Conservation (phyloP, 2,888 invertebrate genomes). For the Metopia argyrocephala region DNA sequence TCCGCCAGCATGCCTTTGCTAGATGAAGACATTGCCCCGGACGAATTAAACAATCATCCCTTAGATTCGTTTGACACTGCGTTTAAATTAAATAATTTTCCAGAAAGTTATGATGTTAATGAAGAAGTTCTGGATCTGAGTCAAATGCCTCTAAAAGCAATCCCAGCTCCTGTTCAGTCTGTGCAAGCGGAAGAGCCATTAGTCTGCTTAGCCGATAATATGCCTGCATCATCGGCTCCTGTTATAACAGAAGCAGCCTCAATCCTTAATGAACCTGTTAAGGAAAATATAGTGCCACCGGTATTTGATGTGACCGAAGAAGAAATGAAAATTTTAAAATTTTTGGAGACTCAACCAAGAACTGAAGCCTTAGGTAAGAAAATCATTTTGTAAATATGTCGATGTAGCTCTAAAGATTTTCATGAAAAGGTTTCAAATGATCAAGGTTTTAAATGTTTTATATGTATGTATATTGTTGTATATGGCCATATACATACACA, state of each 20-base stretch:
- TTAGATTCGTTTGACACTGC: constrained; percentile 58
- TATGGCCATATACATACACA: too few relatives aligned
- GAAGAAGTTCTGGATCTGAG: constrained; percentile 67
- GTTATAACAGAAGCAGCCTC: constrained; percentile 45
- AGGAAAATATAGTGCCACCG: not conserved
- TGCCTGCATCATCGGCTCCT: not conserved
- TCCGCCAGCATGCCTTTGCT: constrained; percentile 29
- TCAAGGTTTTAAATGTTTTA: too few relatives aligned
- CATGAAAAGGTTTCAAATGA: too few relatives aligned
- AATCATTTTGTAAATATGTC: too few relatives aligned
- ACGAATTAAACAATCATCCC: constrained; percentile 50
- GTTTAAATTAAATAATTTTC: constrained; percentile 40
- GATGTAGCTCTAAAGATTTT: too few relatives aligned
- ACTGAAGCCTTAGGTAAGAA: constrained; percentile 43
- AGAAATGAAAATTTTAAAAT: constrained; percentile 70
- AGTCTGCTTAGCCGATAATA: constrained; percentile 23
- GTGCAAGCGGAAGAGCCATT: constrained; percentile 48
- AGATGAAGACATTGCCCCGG: constrained; percentile 53
- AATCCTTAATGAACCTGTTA: constrained; percentile 59
- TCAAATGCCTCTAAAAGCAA: constrained; percentile 22
- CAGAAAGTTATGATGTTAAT: constrained; percentile 47
- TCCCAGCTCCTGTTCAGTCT: constrained; percentile 57
- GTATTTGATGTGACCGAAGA: constrained; percentile 71
- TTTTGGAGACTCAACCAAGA: constrained; percentile 66
- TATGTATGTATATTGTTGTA: too few relatives aligned